Evolutionary conservation across 2,888 invertebrate genomes (phyloP).

Genomic region (Ischnus inquisitorius): DNA sequence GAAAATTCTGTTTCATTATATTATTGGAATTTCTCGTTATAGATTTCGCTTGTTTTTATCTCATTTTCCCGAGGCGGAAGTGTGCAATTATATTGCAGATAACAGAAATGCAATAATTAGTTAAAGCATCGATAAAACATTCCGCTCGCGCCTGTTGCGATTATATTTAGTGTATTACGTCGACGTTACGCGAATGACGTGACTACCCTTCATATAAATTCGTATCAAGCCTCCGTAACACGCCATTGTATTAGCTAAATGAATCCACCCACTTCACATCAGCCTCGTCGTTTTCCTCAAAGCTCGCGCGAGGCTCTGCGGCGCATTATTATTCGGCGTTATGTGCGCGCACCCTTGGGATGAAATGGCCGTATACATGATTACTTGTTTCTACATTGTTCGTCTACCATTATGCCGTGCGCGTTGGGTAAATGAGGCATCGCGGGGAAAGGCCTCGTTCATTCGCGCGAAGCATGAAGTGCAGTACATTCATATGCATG

Average conservation of each 20-base stretch:
- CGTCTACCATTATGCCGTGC: neutral
- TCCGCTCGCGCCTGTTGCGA: neutral
- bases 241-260: neutral
- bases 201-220: neutral
- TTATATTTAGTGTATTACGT: neutral
- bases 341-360: neutral
- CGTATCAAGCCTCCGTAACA: neutral
- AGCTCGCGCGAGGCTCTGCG: neutral
- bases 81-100: neutral
- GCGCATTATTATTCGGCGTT: neutral
- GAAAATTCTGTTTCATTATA: no score
- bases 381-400: neutral
- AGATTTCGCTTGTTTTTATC: no score
- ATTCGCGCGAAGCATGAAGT: slow-evolving; percentile 25
- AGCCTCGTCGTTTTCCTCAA: neutral
- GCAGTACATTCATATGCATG: slow-evolving; percentile 18
- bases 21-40: no score
- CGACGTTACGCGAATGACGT: neutral
- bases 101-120: neutral
- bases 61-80: no score
- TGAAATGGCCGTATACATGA: slow-evolving; percentile 13
- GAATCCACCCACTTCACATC: neutral
- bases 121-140: neutral
- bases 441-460: neutral
- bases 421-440: neutral